phyloP scores from a whole-genome alignment of 2,888 invertebrate species.

The Pyrgus malvae region DNA sequence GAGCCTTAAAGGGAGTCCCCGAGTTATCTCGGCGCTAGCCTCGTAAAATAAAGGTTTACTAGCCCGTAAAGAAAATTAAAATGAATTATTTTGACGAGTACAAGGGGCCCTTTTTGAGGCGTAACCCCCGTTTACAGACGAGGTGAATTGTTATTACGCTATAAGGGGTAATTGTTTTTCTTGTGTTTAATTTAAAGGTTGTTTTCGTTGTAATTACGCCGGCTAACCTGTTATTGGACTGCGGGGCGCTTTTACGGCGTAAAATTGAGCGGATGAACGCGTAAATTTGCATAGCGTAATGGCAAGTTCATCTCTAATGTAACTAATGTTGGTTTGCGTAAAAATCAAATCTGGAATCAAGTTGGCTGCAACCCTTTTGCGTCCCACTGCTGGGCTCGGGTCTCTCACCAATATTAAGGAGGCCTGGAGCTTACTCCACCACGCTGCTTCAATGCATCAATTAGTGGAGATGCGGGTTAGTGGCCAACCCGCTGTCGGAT shows the following conservation, averaged over 20 bases:
- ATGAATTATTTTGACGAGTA: slow-evolving; percentile 82
- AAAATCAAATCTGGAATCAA: too few relatives aligned
- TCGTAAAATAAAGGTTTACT: slow-evolving; percentile 82
- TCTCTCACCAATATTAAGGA: too few relatives aligned
- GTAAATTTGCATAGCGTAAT: slow-evolving; percentile 31
- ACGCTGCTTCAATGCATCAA: too few relatives aligned
- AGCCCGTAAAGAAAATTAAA: slow-evolving; percentile 81
- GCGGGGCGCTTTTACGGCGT: slow-evolving; percentile 35
- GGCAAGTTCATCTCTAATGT: slow-evolving; percentile 13
- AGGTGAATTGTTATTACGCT: slow-evolving; percentile 67
- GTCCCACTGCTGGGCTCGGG: too few relatives aligned
- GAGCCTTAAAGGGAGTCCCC: slow-evolving; percentile 74
- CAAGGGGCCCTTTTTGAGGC: slow-evolving; percentile 55
- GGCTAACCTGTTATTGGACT: slow-evolving; percentile 42
- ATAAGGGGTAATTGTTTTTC: slow-evolving; percentile 69
- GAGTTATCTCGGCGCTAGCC: slow-evolving; percentile 72
- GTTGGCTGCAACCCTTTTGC: too few relatives aligned
- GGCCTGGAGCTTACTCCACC: too few relatives aligned
- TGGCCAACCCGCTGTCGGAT: too few relatives aligned
- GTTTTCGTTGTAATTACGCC: slow-evolving; percentile 47
- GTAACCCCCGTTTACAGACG: slow-evolving; percentile 47
- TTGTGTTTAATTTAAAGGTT: slow-evolving; percentile 49
- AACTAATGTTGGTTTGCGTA: too few relatives aligned
- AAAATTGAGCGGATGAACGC: slow-evolving; percentile 33
- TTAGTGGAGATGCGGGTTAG: too few relatives aligned